A percentile compares a stretch with the other conserved stretches of the same genome.
Conservation (phyloP, 1,140 invertebrate genomes). For the Eueides isabella region DNA sequence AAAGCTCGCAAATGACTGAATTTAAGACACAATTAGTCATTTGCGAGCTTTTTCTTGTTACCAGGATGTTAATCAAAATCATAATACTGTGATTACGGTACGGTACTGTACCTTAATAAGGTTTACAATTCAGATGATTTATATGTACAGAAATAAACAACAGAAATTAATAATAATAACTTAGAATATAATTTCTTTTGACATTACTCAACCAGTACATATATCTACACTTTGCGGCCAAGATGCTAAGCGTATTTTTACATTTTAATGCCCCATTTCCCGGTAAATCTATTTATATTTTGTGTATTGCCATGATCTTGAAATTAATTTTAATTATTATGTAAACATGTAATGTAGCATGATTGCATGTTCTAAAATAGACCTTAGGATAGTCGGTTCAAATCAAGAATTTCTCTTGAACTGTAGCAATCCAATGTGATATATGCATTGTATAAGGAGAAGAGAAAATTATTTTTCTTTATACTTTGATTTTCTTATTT, state of each 20-base stretch:
- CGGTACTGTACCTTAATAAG: too few relatives aligned
- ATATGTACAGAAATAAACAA: neutral
- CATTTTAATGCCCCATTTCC: slow-evolving; percentile 2
- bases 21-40: too few relatives aligned
- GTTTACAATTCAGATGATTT: neutral
- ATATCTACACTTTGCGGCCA: neutral
- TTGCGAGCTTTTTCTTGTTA: neutral
- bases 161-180: neutral
- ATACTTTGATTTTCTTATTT: too few relatives aligned
- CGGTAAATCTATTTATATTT: slow-evolving; percentile 12
- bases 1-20: too few relatives aligned
- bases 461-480: too few relatives aligned
- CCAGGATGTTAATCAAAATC: too few relatives aligned
- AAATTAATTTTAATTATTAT: neutral
- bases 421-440: too few relatives aligned
- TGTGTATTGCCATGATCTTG: neutral
- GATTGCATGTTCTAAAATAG: neutral
- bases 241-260: slow-evolving; percentile 5
- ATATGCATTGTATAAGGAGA: too few relatives aligned
- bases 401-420: too few relatives aligned
- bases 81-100: too few relatives aligned
- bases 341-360: neutral
- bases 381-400: too few relatives aligned
- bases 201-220: neutral
- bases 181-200: neutral